Evolutionary conservation across 2,113 vertebrate genomes (phyloP), one percentile per base, ranked within the genome.

Genomic region (Misgurnus anguillicaudatus): DNA sequence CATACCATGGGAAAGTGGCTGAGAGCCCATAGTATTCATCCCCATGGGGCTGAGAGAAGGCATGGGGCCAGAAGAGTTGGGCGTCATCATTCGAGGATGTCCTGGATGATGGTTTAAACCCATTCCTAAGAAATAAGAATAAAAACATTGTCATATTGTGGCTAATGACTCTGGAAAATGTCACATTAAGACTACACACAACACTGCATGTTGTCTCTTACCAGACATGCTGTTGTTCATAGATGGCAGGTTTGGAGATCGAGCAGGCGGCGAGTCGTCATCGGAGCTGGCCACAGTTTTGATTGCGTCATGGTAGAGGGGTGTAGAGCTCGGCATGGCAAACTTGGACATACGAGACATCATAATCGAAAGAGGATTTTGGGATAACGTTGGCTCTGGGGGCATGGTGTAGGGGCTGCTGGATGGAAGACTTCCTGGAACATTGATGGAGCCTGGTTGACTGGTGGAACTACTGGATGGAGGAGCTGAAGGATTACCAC

Each of bases 341-440:
- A 99, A 99, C 90, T 99, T 99, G 86, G 98, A 99, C 98, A 99
- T 99, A 83, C 97, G 95, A 79, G 98, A 99, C 98, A 99, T 99
- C 97, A 99, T 99, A 81, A 99, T 98, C 66, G 98, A 98, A 53
- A 99, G 95, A 9, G 98, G 98, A 85, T 99, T 99, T 91, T 99
- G 97, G 82, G 97, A 99, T 31, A 99, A 92, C 83, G 97, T 98
- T 5, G 97, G 96, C 92, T 99, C 97, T 31, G 97, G 95, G 74
- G 97, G 96, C 91, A 99, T 95, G 86, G 95, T 94, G 83, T 99
- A 99, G n/a, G 96, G 96, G 86, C 95, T 96, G 85, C 96, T 96
- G 85, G 97, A 95, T 78, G 95, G 95, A 88, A 97, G 95, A 86
- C 93, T 95, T 88, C 94, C 94, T 36, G 94, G 93, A 75, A 94